Evolutionary conservation across 2,113 vertebrate genomes (phyloP).

Genomic region (Pteruthius melanotis): DNA sequence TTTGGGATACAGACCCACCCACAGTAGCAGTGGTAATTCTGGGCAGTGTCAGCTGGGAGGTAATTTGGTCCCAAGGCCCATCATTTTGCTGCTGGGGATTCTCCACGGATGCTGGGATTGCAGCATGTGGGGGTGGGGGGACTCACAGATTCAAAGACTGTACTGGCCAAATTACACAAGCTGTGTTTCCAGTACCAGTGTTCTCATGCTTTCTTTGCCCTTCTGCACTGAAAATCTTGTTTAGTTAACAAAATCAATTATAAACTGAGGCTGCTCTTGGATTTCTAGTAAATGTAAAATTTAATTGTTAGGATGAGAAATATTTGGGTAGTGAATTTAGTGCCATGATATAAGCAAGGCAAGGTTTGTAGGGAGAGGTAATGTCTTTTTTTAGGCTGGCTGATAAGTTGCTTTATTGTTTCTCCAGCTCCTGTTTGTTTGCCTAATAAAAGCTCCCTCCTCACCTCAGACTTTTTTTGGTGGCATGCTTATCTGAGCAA

Average conservation of each 20-base stretch:
- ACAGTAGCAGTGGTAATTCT: not conserved
- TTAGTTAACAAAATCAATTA: not conserved
- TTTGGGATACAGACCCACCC: not conserved
- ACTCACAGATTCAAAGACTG: not conserved
- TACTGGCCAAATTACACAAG: not conserved
- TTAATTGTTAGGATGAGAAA: not conserved
- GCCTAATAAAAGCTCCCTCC: not conserved
- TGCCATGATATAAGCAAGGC: not conserved
- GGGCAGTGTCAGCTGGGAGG: not conserved
- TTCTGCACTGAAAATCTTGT: not conserved
- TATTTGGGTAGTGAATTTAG: not conserved
- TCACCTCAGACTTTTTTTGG: not conserved
- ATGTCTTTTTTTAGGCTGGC: conserved; percentile 20
- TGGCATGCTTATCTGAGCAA: not conserved
- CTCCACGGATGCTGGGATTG: not conserved
- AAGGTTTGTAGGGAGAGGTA: not conserved
- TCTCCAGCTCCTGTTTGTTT: not conserved
- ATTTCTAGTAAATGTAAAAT: not conserved
- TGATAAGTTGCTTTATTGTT: conserved; percentile 17
- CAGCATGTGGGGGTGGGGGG: not conserved
- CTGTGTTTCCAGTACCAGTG: not conserved
- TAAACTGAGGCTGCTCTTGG: not conserved
- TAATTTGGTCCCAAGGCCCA: conserved; percentile 4
- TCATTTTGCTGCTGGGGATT: not conserved
- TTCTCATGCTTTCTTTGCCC: not conserved